Evolutionary conservation across 1,140 invertebrate genomes (phyloP), one percentile per base, ranked within the genome.

Genomic region (Radopholus similis): DNA sequence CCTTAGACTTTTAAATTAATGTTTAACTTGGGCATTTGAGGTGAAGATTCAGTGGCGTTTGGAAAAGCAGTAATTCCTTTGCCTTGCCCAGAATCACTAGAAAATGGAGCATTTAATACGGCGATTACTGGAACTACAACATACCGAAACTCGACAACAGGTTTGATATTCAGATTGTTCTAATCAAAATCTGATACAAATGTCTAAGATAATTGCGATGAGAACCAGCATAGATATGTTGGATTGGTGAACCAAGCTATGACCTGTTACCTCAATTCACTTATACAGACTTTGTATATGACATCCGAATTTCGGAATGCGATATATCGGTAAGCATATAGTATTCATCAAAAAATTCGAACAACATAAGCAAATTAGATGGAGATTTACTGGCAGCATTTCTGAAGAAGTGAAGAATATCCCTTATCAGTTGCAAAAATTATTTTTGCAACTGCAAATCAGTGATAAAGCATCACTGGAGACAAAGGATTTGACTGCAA

Each of bases 271-370:
- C 85, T 95, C 13, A 95, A 94, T 82, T 92, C 90, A 84, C 84
- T 94, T 28, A 84, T 95, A 1, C 92, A 95, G 84, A 90, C 90
- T 1, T 84, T 95, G 2, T 94, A 87, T 77, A 94, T 95, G 90
- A 94, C 91, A 4, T 92, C 92, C n/a, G 92, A 95, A 83, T 93
- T 95, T 81, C 85, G 92, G 37, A 95, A 95, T 84, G 90, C 90
- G 2, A 83, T 94, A 6, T 93, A 93, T 80, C 89, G 89, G 85
- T 86, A 74, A 70, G 51, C 64, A 23, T 54, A 4, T 23, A 53
- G 69, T 37, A 38, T 37, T 23, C 40, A 1, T 1, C 26, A 42
- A 59, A 60, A 8, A 21, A 44, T 4, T n/a, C 35, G 2, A 49
- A 3, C 2, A n/a, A 2, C 21, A 44, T 1, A 21, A 13, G 32